Evolutionary conservation across 1,140 invertebrate species (phyloP).

Genomic region (Cherax quadricarinatus): DNA sequence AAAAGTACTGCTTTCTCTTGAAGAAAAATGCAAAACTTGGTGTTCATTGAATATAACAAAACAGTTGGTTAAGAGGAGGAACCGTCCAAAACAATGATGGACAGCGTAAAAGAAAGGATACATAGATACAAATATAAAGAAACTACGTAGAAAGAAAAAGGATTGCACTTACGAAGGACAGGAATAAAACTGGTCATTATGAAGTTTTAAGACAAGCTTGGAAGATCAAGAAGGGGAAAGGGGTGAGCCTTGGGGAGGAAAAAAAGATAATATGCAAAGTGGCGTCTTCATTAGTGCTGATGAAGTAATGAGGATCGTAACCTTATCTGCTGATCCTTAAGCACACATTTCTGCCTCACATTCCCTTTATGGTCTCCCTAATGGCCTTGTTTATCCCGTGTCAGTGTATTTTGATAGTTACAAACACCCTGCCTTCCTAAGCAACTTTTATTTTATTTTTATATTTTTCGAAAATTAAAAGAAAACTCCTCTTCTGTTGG

Average conservation of each 20-base stretch:
- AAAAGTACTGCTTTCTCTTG: background rate
- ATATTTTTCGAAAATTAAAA: too few species aligned
- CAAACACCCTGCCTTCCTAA: too few species aligned
- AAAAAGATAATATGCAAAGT: background rate
- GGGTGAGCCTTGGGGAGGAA: background rate
- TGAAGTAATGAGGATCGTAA: background rate
- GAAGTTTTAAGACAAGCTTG: background rate
- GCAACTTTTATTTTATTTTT: too few species aligned
- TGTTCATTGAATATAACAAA: too few species aligned
- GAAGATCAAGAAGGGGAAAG: background rate
- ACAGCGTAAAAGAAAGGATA: background rate
- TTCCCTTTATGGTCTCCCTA: background rate
- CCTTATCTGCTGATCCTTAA: background rate
- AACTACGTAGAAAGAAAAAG: background rate
- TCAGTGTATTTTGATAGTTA: too few species aligned
- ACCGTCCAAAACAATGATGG: background rate
- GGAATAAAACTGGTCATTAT: background rate
- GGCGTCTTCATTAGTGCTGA: background rate
- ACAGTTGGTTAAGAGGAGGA: too few species aligned
- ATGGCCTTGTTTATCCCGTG: background rate
- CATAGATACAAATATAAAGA: background rate
- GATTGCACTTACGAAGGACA: background rate
- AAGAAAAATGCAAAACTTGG: background rate
- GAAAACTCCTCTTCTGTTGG: too few species aligned
- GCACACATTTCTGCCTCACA: background rate